These are phyloP conservation scores for Graptemys geographica DNA, from an alignment of 2,797 vertebrate genomes.

Conservation along the genomic window DNA sequence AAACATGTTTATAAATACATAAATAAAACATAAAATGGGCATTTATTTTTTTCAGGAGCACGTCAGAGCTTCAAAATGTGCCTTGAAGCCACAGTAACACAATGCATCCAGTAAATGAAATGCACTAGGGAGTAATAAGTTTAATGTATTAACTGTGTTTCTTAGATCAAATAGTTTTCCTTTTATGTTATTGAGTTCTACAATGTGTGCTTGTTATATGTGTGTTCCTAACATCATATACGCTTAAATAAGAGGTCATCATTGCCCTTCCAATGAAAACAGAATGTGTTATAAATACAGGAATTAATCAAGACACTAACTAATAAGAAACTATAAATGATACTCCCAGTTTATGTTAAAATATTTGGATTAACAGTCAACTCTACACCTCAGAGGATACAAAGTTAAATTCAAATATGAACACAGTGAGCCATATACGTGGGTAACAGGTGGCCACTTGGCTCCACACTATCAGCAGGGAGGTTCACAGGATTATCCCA, in stretches of 20 bases:
- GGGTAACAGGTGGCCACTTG: background rate
- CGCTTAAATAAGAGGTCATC: background rate
- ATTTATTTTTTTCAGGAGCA: background rate
- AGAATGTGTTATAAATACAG: slow-evolving; percentile 28
- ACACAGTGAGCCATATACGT: background rate
- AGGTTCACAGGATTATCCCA: background rate
- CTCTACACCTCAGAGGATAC: background rate
- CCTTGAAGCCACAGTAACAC: background rate
- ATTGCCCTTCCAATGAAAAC: background rate
- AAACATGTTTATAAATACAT: background rate
- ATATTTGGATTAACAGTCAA: slow-evolving; percentile 4
- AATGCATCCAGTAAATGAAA: background rate
- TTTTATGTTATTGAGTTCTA: background rate
- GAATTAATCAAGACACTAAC: background rate
- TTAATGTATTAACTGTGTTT: background rate
- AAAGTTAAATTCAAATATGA: background rate
- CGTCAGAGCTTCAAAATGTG: background rate
- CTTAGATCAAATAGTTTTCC: slow-evolving; percentile 11
- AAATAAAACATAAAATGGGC: background rate
- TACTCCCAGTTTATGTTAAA: background rate
- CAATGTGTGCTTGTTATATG: background rate
- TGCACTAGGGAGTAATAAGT: background rate
- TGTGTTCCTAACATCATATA: background rate
- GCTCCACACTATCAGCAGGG: background rate
- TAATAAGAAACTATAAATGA: slow-evolving; percentile 13